These are phyloP conservation scores for Periophthalmus modestus DNA, from an alignment of 2,113 vertebrate genomes.

Conservation along the genomic window DNA sequence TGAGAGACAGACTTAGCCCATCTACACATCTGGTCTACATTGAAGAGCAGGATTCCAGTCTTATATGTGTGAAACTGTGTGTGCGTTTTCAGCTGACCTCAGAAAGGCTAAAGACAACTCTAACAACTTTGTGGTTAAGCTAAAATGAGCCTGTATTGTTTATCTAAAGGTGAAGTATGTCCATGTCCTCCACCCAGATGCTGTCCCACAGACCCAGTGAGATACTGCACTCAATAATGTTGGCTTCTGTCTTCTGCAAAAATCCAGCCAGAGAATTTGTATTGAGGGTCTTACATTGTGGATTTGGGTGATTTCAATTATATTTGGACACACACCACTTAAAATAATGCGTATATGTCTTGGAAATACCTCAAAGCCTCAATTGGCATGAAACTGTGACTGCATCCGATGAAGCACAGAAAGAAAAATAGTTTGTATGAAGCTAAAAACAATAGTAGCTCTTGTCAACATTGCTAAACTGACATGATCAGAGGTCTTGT, in stretches of 20 bases:
- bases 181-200: background rate
- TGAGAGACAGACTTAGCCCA: conserved; percentile 13
- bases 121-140: conserved; percentile 14
- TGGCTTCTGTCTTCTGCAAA: background rate
- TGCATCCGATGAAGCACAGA: too few relatives aligned
- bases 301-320: background rate
- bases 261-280: background rate
- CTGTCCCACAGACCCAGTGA: conserved; percentile 15
- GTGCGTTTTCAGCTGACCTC: conserved; percentile 30
- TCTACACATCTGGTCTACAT: conserved; percentile 50
- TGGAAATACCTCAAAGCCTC: background rate
- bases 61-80: conserved; percentile 17
- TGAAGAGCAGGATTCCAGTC: conserved; percentile 22
- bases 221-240: background rate
- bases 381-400: background rate
- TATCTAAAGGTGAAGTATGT: conserved; percentile 21
- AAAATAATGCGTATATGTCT: background rate
- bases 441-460: too few relatives aligned
- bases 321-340: background rate
- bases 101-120: conserved; percentile 17
- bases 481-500: too few relatives aligned
- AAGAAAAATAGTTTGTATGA: too few relatives aligned
- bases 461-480: background rate
- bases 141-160: conserved; percentile 31
- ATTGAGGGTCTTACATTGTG: background rate